Percentiles rank a stretch among this genome's conserved stretches.
These are phyloP conservation scores for Chalcosyrphus nemorum DNA, from an alignment of 2,888 invertebrate species.

Conservation along the genomic window DNA sequence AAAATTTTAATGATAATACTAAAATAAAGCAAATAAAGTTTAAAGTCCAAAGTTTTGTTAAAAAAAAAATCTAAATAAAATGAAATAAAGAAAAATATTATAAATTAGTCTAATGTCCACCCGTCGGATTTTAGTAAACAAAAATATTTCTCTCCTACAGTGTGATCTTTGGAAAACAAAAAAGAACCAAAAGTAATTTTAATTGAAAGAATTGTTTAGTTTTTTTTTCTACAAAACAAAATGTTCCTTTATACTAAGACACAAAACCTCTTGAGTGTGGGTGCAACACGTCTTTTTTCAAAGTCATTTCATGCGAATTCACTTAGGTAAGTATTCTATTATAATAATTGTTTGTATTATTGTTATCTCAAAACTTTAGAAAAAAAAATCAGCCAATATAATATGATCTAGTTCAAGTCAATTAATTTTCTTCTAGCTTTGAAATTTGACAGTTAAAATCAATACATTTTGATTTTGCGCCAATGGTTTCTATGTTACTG, in stretches of 20 bases:
- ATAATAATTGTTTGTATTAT: neutral
- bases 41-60: conserved; percentile 21
- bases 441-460: neutral
- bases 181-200: neutral
- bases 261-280: conserved; percentile 11
- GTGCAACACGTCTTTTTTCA: conserved; percentile 22
- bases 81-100: neutral
- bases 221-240: neutral
- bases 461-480: no score
- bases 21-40: neutral
- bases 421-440: neutral
- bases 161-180: neutral
- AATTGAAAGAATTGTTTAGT: conserved; percentile 1
- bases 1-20: neutral
- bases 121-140: neutral
- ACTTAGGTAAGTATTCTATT: conserved; percentile 41
- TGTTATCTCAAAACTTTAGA: neutral
- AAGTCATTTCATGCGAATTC: conserved; percentile 10
- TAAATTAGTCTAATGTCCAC: conserved; percentile 26
- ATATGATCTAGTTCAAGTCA: no score
- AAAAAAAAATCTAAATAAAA: neutral
- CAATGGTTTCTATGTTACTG: no score
- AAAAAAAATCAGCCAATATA: no score
- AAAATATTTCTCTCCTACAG: neutral
- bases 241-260: conserved; percentile 46